These are phyloP conservation scores for Melanotaenia nigrans DNA, from an alignment of 2,797 vertebrate species.

Conservation along the genomic window DNA sequence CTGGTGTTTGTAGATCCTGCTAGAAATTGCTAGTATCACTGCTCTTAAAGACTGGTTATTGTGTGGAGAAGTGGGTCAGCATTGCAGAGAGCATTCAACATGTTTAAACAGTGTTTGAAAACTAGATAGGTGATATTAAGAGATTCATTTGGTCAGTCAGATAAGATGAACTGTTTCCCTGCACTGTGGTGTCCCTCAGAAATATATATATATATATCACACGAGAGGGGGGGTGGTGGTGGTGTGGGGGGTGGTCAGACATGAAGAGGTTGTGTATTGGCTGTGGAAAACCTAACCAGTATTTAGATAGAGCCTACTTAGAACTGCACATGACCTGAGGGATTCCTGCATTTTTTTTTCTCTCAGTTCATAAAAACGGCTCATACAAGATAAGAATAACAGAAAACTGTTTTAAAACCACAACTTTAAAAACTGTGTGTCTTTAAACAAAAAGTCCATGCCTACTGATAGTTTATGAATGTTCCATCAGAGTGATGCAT, in stretches of 20 bases:
- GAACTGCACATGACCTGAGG: not conserved
- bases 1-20: not conserved
- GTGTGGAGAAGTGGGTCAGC: not conserved
- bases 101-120: not conserved
- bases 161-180: not conserved
- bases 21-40: not conserved
- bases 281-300: not conserved
- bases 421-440: not conserved
- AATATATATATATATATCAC: not conserved
- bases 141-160: not conserved
- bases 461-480: not conserved
- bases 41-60: not conserved
- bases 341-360: not conserved
- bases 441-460: not conserved
- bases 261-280: not conserved
- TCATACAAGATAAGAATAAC: not conserved
- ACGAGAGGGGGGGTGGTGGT: not conserved
- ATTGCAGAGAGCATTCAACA: not conserved
- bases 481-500: not conserved
- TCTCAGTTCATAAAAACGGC: not conserved
- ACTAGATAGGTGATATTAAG: not conserved
- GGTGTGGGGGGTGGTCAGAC: not conserved
- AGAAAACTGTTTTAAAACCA: not conserved
- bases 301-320: not conserved
- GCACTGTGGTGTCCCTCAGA: not conserved